Percentiles rank a stretch among this genome's conserved stretches.
phyloP scores from a whole-genome alignment of 2,113 vertebrate genomes.

The Panthera leo region DNA sequence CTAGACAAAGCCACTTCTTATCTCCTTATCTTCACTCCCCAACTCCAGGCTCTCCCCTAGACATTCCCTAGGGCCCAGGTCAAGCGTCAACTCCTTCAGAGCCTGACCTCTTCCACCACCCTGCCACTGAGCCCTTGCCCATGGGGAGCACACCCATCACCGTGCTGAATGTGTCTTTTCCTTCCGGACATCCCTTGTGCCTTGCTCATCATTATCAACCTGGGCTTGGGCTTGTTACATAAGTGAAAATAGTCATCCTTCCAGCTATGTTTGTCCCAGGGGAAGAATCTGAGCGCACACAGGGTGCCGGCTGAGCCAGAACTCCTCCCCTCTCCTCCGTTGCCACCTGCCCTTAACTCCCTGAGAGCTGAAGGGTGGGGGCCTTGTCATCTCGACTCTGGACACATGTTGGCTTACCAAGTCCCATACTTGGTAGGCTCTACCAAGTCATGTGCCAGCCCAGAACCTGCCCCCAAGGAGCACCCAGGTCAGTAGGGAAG shows the following conservation, averaged over 20 bases:
- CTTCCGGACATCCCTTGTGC: background rate
- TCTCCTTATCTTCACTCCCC: background rate
- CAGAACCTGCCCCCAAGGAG: background rate
- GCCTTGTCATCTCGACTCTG: background rate
- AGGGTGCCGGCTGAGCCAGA: background rate
- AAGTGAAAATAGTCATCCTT: background rate
- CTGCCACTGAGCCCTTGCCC: background rate
- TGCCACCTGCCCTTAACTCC: background rate
- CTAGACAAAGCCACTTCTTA: background rate
- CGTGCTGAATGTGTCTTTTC: accelerated
- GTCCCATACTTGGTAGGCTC: background rate
- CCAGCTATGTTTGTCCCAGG: background rate
- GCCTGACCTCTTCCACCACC: background rate
- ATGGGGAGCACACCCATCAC: accelerated
- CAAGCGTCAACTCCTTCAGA: background rate
- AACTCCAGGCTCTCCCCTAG: background rate
- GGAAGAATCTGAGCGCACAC: background rate
- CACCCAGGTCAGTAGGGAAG: background rate
- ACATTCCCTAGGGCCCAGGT: background rate
- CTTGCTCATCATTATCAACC: background rate
- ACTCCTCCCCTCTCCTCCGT: background rate
- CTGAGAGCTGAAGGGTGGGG: background rate
- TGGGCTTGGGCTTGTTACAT: background rate
- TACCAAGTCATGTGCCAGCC: background rate
- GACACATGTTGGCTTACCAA: background rate